Evolutionary conservation across 2,113 vertebrate species (phyloP), one percentile per base, ranked within the genome.

Genomic region (Miniopterus natalensis): DNA sequence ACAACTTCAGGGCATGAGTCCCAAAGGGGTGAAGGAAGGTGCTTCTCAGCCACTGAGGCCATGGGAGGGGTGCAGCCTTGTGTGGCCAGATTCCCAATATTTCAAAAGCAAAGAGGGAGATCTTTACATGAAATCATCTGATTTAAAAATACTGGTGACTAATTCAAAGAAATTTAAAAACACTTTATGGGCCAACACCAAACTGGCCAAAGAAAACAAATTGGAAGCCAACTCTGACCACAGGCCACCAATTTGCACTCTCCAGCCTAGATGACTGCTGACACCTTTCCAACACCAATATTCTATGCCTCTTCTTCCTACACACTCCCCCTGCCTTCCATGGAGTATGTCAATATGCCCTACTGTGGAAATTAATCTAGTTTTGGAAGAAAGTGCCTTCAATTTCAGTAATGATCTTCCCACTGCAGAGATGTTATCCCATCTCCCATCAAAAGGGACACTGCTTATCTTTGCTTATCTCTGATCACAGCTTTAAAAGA

Each of bases 141-240:
- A 88, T 91, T 94, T 92, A 47, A 47, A 81, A 96, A 81, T 51
- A n/a, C 1, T 70, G 75, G 53, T 84, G 92, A 95, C 95, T 95
- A 92, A 95, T 73, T 75, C 53, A 49, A 92, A 85, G 91, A 79
- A 18, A 6, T 65, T 65, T 55, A 92, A 92, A 93, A 91, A 92
- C 65, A 95, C 6, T 20, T 53, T 47, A 65, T 40, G 47, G 27
- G 53, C 65, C 90, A 89, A 80, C 18, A 84, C 15, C 71, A 84
- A 86, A 51, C 7, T 74, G n/a, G 57, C 86, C 92, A 96, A 91
- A 71, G 83, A 93, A 96, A 95, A 94, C 23, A 90, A 8, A 55
- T 55, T 11, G 13, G 23, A 36, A 79, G 88, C 66, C 92, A 95
- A 45, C 20, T 81, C 42, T 29, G 84, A 94, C 87, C 80, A 90